Percentiles rank a stretch among this genome's conserved stretches.
Conservation (phyloP, 2,888 invertebrate genomes). For the Hirtodrosophila confusa region DNA sequence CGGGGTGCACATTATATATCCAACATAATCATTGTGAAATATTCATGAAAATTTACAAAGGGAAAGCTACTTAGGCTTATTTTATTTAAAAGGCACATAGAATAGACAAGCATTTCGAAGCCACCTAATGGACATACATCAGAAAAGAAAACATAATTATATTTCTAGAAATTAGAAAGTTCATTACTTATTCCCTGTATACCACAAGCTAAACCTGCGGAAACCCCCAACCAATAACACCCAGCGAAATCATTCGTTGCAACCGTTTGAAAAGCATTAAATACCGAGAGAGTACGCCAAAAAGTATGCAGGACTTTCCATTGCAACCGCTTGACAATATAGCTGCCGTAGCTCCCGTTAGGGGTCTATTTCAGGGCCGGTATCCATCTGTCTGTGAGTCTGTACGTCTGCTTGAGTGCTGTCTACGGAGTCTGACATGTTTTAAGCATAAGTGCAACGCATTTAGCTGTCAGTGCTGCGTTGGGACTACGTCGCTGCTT, state of each 20-base stretch:
- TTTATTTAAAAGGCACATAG: too few species aligned
- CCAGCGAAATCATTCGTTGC: slow-evolving; percentile 10
- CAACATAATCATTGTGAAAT: too few species aligned
- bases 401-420: slow-evolving; percentile 63
- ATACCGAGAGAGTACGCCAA: slow-evolving; percentile 19
- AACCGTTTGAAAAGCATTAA: slow-evolving; percentile 15
- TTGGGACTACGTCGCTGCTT: slow-evolving; percentile 28
- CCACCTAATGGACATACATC: too few species aligned
- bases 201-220: slow-evolving; percentile 1
- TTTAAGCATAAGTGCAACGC: slow-evolving; percentile 79
- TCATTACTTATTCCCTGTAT: slow-evolving; percentile 13
- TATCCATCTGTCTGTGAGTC: slow-evolving; percentile 25
- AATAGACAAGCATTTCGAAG: too few species aligned
- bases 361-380: slow-evolving; percentile 28
- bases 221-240: slow-evolving; percentile 11
- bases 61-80: too few species aligned
- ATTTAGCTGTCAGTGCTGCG: slow-evolving; percentile 73
- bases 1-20: too few species aligned
- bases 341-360: background rate
- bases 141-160: too few species aligned
- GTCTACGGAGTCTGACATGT: slow-evolving; percentile 73
- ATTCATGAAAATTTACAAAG: too few species aligned
- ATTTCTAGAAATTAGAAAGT: background rate
- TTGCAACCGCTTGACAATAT: slow-evolving; percentile 15
- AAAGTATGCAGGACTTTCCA: slow-evolving; percentile 44